phyloP scores from a whole-genome alignment of 2,888 invertebrate genomes.

The Orthonevra nobilis region DNA sequence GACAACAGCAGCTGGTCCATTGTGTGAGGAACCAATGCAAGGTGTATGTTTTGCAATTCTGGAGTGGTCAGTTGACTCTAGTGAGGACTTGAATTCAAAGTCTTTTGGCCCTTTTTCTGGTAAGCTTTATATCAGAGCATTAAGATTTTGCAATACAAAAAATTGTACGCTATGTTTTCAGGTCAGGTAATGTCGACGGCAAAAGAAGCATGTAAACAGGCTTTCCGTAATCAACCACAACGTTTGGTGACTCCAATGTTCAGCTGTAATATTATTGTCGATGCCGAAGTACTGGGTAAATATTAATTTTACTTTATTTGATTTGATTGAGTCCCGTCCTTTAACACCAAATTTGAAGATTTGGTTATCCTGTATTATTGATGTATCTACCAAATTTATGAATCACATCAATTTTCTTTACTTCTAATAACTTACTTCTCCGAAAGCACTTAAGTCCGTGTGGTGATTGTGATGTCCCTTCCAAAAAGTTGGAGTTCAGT shows the following conservation, averaged over 20 bases:
- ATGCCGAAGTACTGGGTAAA: constrained; percentile 93
- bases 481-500: too few relatives aligned
- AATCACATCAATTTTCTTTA: too few relatives aligned
- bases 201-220: constrained; percentile 92
- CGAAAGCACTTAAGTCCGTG: too few relatives aligned
- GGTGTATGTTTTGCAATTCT: constrained; percentile 95
- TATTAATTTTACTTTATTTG: constrained; percentile 71
- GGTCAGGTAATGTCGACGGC: constrained; percentile 96
- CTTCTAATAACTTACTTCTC: too few relatives aligned
- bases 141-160: too few relatives aligned
- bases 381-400: too few relatives aligned
- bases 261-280: constrained; percentile 88
- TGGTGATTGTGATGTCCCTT: too few relatives aligned
- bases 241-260: constrained; percentile 98
- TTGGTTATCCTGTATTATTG: too few relatives aligned
- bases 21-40: constrained; percentile 98
- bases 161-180: too few relatives aligned
- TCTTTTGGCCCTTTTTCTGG: constrained; percentile 82
- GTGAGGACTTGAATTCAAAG: constrained; percentile 77
- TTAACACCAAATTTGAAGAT: too few relatives aligned
- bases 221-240: constrained; percentile 93
- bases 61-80: constrained; percentile 86
- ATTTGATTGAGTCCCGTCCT: too few relatives aligned
- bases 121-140: constrained; percentile 74
- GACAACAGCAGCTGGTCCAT: constrained; percentile 92